phyloP scores from a whole-genome alignment of 2,888 invertebrate genomes.

The Panzeria rudis region DNA sequence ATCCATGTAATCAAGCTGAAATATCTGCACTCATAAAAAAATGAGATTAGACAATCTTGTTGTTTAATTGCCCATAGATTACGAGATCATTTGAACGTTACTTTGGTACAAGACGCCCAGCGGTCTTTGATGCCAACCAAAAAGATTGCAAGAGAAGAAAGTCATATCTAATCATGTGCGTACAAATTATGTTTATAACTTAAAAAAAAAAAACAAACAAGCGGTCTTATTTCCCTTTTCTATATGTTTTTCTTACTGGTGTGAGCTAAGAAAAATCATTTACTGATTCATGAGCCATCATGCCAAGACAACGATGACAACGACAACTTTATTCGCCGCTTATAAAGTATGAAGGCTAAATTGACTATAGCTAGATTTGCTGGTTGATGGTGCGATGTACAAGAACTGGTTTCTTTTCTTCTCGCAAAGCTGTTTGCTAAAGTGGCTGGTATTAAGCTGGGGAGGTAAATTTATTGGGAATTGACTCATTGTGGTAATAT shows the following conservation, averaged over 20 bases:
- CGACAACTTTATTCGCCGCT: conserved; percentile 70
- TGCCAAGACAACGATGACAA: conserved; percentile 51
- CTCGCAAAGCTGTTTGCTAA: neutral
- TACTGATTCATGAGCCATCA: conserved; percentile 69
- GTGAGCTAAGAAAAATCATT: conserved; percentile 56
- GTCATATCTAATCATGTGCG: conserved; percentile 72
- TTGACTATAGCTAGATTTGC: conserved; percentile 37
- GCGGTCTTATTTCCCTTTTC: conserved; percentile 56
- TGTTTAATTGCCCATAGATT: conserved; percentile 72
- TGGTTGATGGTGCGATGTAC: conserved; percentile 38
- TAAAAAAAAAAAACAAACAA: conserved; percentile 28
- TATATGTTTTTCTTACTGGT: conserved; percentile 22
- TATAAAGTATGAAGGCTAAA: conserved; percentile 61
- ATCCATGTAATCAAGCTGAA: conserved; percentile 56
- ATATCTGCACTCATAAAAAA: conserved; percentile 52
- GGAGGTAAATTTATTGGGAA: conserved; percentile 80
- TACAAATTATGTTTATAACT: conserved; percentile 68
- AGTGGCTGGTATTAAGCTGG: conserved; percentile 52
- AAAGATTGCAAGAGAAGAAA: conserved; percentile 36
- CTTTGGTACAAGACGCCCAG: conserved; percentile 39
- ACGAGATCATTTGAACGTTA: conserved; percentile 68
- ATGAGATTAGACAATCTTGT: conserved; percentile 68
- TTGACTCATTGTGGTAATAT: conserved; percentile 83
- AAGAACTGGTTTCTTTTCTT: conserved; percentile 15
- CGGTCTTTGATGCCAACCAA: conserved; percentile 3